Evolutionary conservation across 2,797 vertebrate species (phyloP), one percentile per base, ranked within the genome.

Genomic region (Urocyon cinereoargenteus): DNA sequence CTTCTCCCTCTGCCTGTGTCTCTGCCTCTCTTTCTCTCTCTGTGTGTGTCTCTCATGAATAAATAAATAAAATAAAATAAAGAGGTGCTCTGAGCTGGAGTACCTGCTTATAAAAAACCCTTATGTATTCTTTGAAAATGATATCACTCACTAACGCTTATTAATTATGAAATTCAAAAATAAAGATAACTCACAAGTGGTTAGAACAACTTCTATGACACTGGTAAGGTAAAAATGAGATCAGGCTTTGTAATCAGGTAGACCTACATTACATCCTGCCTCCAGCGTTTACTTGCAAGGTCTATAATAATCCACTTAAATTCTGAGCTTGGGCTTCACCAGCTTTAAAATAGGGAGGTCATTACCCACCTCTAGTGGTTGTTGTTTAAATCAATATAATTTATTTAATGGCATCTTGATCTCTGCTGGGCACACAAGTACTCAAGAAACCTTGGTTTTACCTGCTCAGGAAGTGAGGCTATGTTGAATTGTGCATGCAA

Each of bases 361-460:
- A 77, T 57, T 82, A 45, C 21, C 40, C 34, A 62, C 22, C 40
- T 90, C 21, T 81, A 10, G 45, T 24, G 19, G 59, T n/a, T 90
- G 18, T 86, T 82, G 22, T 93, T 64, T 79, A 95, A 92, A 92
- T 96, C 66, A 81, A 61, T 45, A 93, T 22, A 87, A 59, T 40
- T 40, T 85, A 70, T 70, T 57, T 93, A 87, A 91, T 93, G 96
- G 51, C 49, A 85, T 62, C 64, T 77, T 31, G 12, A 49, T 89
- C 51, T 96, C 68, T 70, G 24, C 26, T 40, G 64, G 31, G 70
- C 51, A 57, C 49, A 85, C 6, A 19, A n/a, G 10, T 59, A 87
- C 53, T 90, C 26, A n/a, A 79, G 84, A 93, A 86, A 72, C 14
- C 11, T 75, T 51, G 28, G 2, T 53, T 22, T 91, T 82, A 77